Percentiles rank a stretch among this genome's conserved stretches.
These are phyloP conservation scores for Eulemur albifrons DNA, from an alignment of 2,797 vertebrate genomes.

Conservation along the genomic window DNA sequence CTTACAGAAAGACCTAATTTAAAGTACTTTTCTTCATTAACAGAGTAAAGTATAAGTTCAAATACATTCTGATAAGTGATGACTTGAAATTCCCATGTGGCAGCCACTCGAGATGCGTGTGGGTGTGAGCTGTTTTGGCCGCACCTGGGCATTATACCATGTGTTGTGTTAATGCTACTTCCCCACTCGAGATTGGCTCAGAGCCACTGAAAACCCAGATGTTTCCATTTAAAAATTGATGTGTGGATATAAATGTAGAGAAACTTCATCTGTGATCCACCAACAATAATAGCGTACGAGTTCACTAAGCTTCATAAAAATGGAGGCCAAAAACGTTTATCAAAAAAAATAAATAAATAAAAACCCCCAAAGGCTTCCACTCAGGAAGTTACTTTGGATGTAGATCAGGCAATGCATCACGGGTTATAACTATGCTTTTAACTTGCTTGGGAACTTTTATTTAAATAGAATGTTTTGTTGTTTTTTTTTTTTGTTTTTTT, in stretches of 20 bases:
- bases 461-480: background rate
- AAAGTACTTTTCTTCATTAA: constrained; percentile 45
- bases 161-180: background rate
- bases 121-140: background rate
- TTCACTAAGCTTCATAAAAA: background rate
- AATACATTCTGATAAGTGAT: background rate
- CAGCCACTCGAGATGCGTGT: background rate
- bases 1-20: constrained; percentile 64
- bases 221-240: constrained; percentile 49
- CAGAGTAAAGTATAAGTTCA: background rate
- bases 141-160: background rate
- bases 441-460: background rate
- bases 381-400: background rate
- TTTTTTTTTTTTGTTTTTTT: background rate
- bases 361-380: background rate
- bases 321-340: background rate
- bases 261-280: background rate
- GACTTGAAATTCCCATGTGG: background rate
- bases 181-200: background rate
- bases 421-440: background rate
- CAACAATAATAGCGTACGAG: background rate
- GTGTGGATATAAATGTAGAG: background rate
- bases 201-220: constrained; percentile 30
- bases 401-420: background rate
- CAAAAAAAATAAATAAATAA: background rate